Evolutionary conservation across 2,888 invertebrate genomes (phyloP), one percentile per base, ranked within the genome.

Genomic region (Spicauda simplicius): DNA sequence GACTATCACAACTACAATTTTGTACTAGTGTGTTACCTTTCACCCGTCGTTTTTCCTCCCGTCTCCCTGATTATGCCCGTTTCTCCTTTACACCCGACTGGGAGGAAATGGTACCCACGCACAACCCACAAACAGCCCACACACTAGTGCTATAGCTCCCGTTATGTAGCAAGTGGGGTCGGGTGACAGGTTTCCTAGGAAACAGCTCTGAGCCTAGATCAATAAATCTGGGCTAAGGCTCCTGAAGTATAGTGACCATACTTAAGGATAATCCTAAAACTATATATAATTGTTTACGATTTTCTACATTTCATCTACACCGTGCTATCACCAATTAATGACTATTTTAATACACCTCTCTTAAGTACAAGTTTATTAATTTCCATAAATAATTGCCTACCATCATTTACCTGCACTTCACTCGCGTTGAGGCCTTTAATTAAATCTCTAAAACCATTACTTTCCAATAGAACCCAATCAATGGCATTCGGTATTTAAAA

Each of bases 141-240:
- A 0, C 12, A 25, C 20, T 25, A 25, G 54, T 14, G 12, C 18
- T 54, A 54, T 54, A 54, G 54, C 10, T 6, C 19, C 3, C 10
- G 54, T 6, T 19, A 54, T 54, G 54, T 54, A 14, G 54, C 14
- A 54, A 54, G 54, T 54, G 25, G 54, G 54, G 54, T 54, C 20
- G 54, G 54, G 54, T 7, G 54, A 14, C 54, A 54, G 54, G 54
- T 54, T 54, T 25, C 54, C 54, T 54, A 54, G 54, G 54, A 25
- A 54, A 54, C 54, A 37, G 54, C 18, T 20, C 54, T 54, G 8
- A 14, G n/a, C 19, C 20, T 54, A 54, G 25, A 54, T 54, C 54
- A 54, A 54, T 54, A 54, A 54, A 54, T 54, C 54, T 54, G 54
- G 14, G 54, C 25, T 20, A 0, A 5, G 6, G 25, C 14, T 19